Conservation (phyloP, 1,140 invertebrate genomes). For the Bombus haemorrhoidalis region DNA sequence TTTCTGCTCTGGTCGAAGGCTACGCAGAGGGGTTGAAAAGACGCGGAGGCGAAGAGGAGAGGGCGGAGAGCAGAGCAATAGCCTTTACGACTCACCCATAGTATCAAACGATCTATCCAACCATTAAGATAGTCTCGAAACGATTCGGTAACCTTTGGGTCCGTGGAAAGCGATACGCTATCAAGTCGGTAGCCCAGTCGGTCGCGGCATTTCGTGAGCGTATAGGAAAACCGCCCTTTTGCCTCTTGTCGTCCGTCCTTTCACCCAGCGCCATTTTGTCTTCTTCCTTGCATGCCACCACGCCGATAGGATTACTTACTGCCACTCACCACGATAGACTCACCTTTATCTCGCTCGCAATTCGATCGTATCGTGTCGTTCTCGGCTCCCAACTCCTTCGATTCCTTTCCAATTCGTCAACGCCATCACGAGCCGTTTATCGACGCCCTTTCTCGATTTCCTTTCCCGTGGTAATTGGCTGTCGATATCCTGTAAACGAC, state of each 20-base stretch:
- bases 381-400: not conserved
- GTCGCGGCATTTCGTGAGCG: conserved; percentile 77
- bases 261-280: conserved; percentile 67
- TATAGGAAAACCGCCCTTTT: conserved; percentile 66
- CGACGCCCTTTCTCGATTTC: not conserved
- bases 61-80: conserved; percentile 80
- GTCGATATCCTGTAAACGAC: no score
- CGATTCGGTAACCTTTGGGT: conserved; percentile 83
- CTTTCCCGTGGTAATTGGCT: not conserved
- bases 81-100: conserved; percentile 83
- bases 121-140: conserved; percentile 83
- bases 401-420: not conserved
- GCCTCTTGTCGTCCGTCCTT: conserved; percentile 58
- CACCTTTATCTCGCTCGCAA: conserved; percentile 42
- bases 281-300: conserved; percentile 55
- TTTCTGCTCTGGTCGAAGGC: conserved; percentile 55
- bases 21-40: conserved; percentile 58
- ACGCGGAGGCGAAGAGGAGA: conserved; percentile 54
- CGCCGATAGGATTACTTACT: conserved; percentile 59
- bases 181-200: conserved; percentile 77
- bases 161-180: conserved; percentile 82
- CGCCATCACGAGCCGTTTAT: no score
- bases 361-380: conserved; percentile 31
- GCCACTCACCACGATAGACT: conserved; percentile 13
- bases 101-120: conserved; percentile 83